These are phyloP conservation scores for human DNA, from an alignment of 2,113 vertebrate genomes.

Conservation along the genomic window DNA sequence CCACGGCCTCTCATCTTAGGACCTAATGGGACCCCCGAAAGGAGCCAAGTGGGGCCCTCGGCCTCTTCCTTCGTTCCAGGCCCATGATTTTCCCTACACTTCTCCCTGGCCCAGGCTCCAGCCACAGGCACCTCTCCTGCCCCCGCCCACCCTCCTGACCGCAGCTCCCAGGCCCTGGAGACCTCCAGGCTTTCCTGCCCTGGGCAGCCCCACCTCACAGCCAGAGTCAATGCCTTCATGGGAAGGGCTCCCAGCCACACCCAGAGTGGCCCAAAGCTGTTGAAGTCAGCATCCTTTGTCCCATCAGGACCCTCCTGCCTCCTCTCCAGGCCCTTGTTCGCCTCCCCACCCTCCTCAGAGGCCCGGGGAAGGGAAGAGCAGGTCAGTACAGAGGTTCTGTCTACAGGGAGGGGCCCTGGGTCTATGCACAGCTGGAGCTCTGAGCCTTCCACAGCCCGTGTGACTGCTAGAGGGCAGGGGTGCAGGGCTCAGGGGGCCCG, in stretches of 20 bases:
- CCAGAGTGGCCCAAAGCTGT: background rate
- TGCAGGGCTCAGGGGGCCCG: background rate
- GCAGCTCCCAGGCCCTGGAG: background rate
- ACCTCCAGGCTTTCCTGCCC: background rate
- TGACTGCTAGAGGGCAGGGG: background rate
- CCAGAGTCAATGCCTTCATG: background rate
- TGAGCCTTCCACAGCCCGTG: background rate
- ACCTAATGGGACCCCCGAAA: background rate
- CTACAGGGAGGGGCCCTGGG: background rate
- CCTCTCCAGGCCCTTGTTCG: background rate
- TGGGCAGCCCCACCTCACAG: background rate
- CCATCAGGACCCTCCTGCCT: background rate
- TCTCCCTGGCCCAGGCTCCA: background rate
- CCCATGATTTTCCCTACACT: background rate
- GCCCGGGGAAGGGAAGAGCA: background rate
- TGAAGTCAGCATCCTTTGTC: background rate
- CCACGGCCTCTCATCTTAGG: background rate
- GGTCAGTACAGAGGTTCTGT: background rate
- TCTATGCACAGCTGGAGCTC: background rate
- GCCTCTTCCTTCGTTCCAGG: background rate
- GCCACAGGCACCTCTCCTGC: background rate
- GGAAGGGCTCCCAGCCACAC: background rate
- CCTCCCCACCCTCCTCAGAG: background rate
- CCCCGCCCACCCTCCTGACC: background rate
- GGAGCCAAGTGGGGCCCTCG: background rate